These are phyloP conservation scores for Pristionchus fissidentatus DNA, from an alignment of 2,888 invertebrate genomes.

Conservation along the genomic window DNA sequence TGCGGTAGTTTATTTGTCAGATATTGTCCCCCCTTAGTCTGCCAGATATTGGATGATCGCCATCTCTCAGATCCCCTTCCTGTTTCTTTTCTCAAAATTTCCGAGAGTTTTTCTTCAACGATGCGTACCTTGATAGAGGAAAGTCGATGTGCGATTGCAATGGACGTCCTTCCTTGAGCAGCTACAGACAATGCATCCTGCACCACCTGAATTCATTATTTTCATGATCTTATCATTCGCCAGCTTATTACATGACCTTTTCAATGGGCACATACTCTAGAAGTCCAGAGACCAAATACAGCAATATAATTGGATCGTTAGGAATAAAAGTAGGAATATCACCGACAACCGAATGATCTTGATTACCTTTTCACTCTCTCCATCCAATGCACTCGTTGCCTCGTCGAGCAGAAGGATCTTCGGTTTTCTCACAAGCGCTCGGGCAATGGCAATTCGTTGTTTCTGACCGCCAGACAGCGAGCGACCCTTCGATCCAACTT, in stretches of 20 bases:
- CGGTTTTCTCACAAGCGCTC: not conserved
- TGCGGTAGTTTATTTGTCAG: no score
- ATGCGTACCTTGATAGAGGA: not conserved
- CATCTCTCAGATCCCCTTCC: no score
- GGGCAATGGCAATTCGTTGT: not conserved
- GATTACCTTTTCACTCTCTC: not conserved
- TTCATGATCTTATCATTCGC: no score
- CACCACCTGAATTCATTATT: not conserved
- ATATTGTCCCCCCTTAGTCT: no score
- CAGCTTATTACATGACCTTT: no score
- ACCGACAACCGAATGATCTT: no score
- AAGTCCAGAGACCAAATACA: no score
- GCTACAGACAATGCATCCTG: constrained; percentile 14
- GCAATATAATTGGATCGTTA: no score
- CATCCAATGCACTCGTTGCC: not conserved
- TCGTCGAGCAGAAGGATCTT: not conserved
- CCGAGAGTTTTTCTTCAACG: not conserved
- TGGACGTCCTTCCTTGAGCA: not conserved
- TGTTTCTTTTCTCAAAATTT: no score
- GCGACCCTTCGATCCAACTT: not conserved
- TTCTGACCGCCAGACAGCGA: not conserved
- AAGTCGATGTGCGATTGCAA: constrained; percentile 16
- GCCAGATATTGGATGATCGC: no score
- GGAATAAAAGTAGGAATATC: no score
- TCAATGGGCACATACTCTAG: no score